A percentile compares a stretch with the other conserved stretches of the same genome.
These are phyloP conservation scores for Catocala nupta DNA, from an alignment of 2,888 invertebrate genomes.

Conservation along the genomic window DNA sequence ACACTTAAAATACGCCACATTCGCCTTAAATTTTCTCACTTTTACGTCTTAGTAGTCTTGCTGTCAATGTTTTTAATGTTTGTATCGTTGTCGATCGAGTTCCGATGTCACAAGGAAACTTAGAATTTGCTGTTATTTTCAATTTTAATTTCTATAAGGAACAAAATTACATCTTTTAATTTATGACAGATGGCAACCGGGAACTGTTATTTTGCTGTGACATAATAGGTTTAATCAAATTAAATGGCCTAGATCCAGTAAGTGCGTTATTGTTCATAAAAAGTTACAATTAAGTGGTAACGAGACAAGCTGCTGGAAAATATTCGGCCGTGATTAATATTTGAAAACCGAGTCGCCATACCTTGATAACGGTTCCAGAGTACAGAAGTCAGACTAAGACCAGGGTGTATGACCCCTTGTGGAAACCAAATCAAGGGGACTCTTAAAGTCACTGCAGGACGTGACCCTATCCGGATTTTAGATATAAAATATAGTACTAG, in stretches of 20 bases:
- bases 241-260: neutral
- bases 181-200: conserved; percentile 1
- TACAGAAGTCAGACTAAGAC: conserved; percentile 61
- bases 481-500: conserved; percentile 31
- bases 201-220: conserved; percentile 5
- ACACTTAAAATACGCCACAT: conserved; percentile 59
- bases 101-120: conserved; percentile 65
- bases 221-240: neutral
- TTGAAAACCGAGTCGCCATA: conserved; percentile 36
- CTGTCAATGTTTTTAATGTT: conserved; percentile 70
- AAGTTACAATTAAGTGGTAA: neutral
- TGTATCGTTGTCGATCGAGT: conserved; percentile 66
- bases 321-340: conserved; percentile 28
- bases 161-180: conserved; percentile 4
- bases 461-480: conserved; percentile 80
- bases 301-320: conserved; percentile 4
- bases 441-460: conserved; percentile 89
- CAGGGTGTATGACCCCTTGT: conserved; percentile 90
- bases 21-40: conserved; percentile 61
- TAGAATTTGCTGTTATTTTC: conserved; percentile 30
- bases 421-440: conserved; percentile 93
- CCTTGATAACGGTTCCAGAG: conserved; percentile 74
- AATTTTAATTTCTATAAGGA: conserved; percentile 28
- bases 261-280: conserved; percentile 10
- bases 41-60: conserved; percentile 61